Base-by-base conservation (phyloP, 2,113 vertebrate genomes). In the Actinemys pallida region DNA sequence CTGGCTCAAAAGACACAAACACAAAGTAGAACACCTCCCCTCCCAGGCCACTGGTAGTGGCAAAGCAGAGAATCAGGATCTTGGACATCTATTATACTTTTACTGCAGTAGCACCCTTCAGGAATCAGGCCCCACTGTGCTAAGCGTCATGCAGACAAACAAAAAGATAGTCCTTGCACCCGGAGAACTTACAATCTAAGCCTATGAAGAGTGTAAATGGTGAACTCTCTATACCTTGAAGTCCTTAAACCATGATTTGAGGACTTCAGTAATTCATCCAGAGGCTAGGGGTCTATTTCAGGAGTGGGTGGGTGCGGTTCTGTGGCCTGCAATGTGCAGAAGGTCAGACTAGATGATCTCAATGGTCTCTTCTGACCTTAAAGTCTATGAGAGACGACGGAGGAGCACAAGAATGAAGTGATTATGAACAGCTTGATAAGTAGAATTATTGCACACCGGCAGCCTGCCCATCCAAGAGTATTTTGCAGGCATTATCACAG, bases 1-100 rank as follows among this genome's bases (percentile, higher is more conserved):
- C 27, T 52, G 24, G 2, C 0, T 14, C 3, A 47, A 53, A 89
- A 89, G 76, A 53, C 8, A 0, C 0, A 84, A 53, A 54, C 39
- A 11, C 19, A 45, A 24, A 45, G 22, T 45, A 76, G 31, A 57
- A 24, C 19, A 10, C 39, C 39, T 69, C 62, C 20, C 16, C 31
- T 35, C 3, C 8, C 81, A 84, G 39, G 20, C 6, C 57, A 39
- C 2, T 27, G 65, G 72, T 6, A 12, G 35, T n/a, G 62, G 16
- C 75, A 7, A 39, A 65, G n/a, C 49, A 75, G 56, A 53, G 4
- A 80, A 10, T 1, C 53, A 47, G 82, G 24, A 56, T 11, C 57
- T 49, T 42, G 6, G 56, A 54, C 5, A 76, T 17, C 39, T 88
- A 56, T 65, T 59, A 17, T 31, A 79, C 0, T 50, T 54, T 27